A percentile compares a stretch with the other conserved stretches of the same genome.
phyloP scores from a whole-genome alignment of 2,113 vertebrate genomes.

The Clupea harengus region DNA sequence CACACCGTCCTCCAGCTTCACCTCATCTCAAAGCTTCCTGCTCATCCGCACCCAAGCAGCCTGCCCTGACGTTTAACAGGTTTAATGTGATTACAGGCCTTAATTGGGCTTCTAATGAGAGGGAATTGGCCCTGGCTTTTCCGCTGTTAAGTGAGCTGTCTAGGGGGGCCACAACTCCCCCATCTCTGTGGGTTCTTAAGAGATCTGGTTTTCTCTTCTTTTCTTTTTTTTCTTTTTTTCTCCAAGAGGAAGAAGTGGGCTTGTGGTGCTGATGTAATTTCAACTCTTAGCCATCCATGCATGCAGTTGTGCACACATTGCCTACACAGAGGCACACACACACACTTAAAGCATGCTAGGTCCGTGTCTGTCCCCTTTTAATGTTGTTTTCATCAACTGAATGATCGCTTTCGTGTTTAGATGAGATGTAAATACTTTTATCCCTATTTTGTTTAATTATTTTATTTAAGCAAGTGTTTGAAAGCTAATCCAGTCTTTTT shows the following conservation, averaged over 20 bases:
- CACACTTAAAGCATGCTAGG: neutral
- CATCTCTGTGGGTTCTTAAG: slow-evolving; percentile 11
- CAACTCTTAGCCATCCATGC: neutral
- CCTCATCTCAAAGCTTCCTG: neutral
- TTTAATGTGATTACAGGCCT: neutral
- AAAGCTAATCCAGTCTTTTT: neutral
- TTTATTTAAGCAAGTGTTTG: neutral
- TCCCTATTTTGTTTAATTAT: neutral
- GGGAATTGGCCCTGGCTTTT: slow-evolving; percentile 10
- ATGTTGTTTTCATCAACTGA: neutral
- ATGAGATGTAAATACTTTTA: neutral
- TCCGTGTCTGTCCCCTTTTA: neutral
- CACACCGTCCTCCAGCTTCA: neutral
- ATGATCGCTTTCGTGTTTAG: neutral
- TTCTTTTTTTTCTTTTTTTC: neutral
- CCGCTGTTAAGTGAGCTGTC: slow-evolving; percentile 2
- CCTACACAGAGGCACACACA: neutral
- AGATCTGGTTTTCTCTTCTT: neutral
- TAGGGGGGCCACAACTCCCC: neutral
- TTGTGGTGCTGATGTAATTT: slow-evolving; percentile 2
- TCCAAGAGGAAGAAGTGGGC: neutral
- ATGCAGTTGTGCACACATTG: neutral
- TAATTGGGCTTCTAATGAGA: slow-evolving; percentile 1
- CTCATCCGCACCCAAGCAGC: neutral
- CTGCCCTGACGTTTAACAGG: neutral